phyloP scores from a whole-genome alignment of 2,113 vertebrate genomes.

The Columba janthina region DNA sequence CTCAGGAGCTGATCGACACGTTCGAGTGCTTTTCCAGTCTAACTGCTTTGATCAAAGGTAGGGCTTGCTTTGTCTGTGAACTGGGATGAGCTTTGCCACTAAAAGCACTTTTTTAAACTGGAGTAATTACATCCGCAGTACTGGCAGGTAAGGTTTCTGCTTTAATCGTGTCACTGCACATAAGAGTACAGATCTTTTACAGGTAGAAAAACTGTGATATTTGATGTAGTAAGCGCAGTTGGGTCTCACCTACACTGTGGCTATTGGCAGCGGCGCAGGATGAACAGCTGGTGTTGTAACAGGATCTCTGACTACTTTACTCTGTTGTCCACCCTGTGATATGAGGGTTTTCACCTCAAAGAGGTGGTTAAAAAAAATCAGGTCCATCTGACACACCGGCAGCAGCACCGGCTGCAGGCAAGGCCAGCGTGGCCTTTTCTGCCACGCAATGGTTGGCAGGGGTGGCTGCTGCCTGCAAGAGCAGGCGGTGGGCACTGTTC shows the following conservation, averaged over 20 bases:
- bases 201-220: neutral
- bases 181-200: neutral
- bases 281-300: conserved; percentile 1
- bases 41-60: neutral
- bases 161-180: neutral
- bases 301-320: neutral
- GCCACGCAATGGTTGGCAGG: neutral
- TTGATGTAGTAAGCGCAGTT: accelerated
- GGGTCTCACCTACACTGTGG: neutral
- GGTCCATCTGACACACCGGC: accelerated
- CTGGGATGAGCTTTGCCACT: neutral
- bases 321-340: neutral
- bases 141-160: neutral
- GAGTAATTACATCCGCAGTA: neutral
- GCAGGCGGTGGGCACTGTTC: neutral
- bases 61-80: neutral
- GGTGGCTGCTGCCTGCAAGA: neutral
- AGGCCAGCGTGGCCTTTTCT: neutral
- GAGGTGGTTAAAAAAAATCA: neutral
- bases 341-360: neutral
- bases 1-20: neutral
- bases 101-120: neutral
- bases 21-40: neutral
- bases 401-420: neutral
- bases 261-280: neutral